Conservation (phyloP, 2,113 vertebrate genomes). For the Bolborhynchus lineola region DNA sequence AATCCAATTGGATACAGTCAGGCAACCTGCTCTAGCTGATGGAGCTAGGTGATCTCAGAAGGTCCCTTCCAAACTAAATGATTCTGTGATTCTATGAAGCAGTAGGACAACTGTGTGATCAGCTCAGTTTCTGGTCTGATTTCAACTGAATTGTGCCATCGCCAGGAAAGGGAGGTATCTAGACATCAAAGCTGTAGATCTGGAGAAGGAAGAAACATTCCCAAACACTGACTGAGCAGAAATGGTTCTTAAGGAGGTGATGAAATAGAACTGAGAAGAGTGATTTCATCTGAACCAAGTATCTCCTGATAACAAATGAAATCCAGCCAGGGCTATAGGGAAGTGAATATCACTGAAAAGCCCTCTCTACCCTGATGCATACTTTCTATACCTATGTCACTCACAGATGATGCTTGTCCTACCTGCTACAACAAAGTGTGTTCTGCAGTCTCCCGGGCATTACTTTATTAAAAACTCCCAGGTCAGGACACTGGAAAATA, state of each 20-base stretch:
- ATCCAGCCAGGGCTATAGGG: background rate
- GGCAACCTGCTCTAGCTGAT: background rate
- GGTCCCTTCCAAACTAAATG: background rate
- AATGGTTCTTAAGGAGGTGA: background rate
- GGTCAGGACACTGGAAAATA: background rate
- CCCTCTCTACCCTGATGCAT: background rate
- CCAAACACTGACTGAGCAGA: background rate
- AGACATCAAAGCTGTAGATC: background rate
- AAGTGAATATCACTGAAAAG: background rate
- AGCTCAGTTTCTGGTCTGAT: background rate
- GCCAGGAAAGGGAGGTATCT: background rate
- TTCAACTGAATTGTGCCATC: background rate
- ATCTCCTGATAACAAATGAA: background rate
- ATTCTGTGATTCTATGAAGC: background rate
- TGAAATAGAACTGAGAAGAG: background rate
- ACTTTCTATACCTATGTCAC: background rate
- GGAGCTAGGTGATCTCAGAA: background rate
- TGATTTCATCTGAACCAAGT: background rate
- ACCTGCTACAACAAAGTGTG: background rate
- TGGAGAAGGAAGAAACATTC: background rate
- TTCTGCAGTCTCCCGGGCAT: background rate
- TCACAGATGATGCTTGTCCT: accelerated
- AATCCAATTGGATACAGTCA: background rate
- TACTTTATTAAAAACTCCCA: background rate
- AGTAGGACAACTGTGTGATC: background rate